Evolutionary conservation across 2,113 vertebrate species (phyloP), one percentile per base, ranked within the genome.

Genomic region (Istiophorus platypterus): DNA sequence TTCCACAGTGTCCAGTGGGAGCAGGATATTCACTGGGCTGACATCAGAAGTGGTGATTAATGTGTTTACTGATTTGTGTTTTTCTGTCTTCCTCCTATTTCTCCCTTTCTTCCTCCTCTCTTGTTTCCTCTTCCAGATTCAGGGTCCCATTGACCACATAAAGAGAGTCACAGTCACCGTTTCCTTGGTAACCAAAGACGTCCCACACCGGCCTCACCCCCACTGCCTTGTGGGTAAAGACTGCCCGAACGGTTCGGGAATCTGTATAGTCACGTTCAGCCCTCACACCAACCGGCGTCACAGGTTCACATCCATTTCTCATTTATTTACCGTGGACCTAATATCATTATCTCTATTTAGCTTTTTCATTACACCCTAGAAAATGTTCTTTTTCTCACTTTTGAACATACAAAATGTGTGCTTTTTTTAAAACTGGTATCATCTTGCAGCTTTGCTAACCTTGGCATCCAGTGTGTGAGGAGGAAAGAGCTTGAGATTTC

Each of bases 171-270:
- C 88, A 29, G 93, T 99, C 81, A 97, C 95, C 0, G 96, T 96
- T 0, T 99, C 97, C 34, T 86, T 98, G 89, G 96, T 99, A 77
- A 98, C 96, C 91, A 99, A 97, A 89, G 98, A 99, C 72, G 93
- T 93, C 82, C 98, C 98, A 0, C 90, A 97, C 83, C 95, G 97
- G 0, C 96, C 98, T 18, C 98, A 99, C 89, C 98, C 98, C 0
- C 98, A 98, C 80, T 96, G 97, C 68, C 95, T 99, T 0, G 98
- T 99, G 91, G 98, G 98, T 80, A 99, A 98, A 87, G 97, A 99
- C 88, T 99, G 98, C 73, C 87, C 91, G 0, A 90, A 94, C 0
- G 94, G 95, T 45, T 88, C 91, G 5, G 93, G 93, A 0, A 95
- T 98, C 81, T 99, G 97, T 57, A 86, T 95, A 58, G 93, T 99